A percentile compares a stretch with the other conserved stretches of the same genome.
These are phyloP conservation scores for Thera britannica DNA, from an alignment of 2,888 invertebrate genomes.

Conservation along the genomic window DNA sequence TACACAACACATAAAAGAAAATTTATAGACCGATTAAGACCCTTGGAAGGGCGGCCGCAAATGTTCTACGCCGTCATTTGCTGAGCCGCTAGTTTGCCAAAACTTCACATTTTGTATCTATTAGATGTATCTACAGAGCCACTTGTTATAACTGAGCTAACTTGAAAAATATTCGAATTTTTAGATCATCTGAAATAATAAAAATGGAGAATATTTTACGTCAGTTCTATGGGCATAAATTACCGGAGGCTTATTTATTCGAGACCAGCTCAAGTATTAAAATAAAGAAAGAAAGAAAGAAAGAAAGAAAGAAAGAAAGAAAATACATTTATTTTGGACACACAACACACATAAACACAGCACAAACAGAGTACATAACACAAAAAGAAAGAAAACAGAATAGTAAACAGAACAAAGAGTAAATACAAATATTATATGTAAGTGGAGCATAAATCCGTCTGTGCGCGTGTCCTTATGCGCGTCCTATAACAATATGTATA, in stretches of 20 bases:
- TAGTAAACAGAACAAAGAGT: too few relatives aligned
- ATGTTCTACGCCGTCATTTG: constrained; percentile 68
- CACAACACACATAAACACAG: too few relatives aligned
- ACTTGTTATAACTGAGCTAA: constrained; percentile 38
- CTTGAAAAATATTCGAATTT: not conserved
- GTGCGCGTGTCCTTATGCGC: too few relatives aligned
- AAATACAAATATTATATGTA: too few relatives aligned
- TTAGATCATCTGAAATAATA: not conserved
- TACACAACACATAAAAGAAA: constrained; percentile 69
- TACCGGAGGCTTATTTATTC: not conserved
- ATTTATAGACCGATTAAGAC: constrained; percentile 75
- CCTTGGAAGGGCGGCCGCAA: constrained; percentile 69
- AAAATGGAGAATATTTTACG: too few relatives aligned
- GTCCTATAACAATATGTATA: too few relatives aligned
- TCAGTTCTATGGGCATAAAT: not conserved
- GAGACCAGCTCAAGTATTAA: too few relatives aligned
- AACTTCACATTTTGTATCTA: constrained; percentile 50
- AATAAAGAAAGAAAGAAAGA: constrained; percentile 7
- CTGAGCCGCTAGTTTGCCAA: constrained; percentile 65
- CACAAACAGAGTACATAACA: too few relatives aligned
- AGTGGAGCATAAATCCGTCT: too few relatives aligned
- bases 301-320: too few relatives aligned
- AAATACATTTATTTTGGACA: too few relatives aligned
- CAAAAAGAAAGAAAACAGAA: too few relatives aligned
- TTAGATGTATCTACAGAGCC: constrained; percentile 37